These are phyloP conservation scores for Aphelinus atriplicis DNA, from an alignment of 1,140 invertebrate genomes.

Conservation along the genomic window DNA sequence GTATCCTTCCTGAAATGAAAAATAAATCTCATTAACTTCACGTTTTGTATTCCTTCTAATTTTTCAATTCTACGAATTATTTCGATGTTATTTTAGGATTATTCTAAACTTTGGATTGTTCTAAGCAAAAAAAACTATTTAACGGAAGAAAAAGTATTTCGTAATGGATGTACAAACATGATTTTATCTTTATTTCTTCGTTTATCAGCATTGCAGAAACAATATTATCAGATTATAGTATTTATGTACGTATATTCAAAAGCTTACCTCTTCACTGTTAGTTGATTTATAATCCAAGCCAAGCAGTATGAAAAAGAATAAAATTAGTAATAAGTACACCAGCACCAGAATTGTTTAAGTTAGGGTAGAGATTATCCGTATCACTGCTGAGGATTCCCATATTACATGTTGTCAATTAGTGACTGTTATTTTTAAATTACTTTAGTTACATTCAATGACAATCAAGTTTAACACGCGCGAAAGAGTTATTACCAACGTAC, in stretches of 20 bases:
- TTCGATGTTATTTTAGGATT: too few species aligned
- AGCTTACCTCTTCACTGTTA: conserved; percentile 50
- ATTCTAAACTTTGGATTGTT: too few species aligned
- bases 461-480: too few species aligned
- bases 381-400: too few species aligned
- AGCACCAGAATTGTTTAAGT: conserved; percentile 52
- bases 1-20: conserved; percentile 68
- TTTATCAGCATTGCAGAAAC: too few species aligned
- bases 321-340: conserved; percentile 39
- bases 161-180: background rate
- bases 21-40: background rate
- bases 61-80: too few species aligned
- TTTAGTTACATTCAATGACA: too few species aligned
- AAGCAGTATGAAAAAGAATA: conserved; percentile 34
- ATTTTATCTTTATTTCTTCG: background rate
- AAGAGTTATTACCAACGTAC: too few species aligned
- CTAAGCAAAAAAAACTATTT: background rate
- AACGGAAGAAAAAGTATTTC: background rate
- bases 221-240: too few species aligned
- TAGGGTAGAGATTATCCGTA: conserved; percentile 46
- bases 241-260: background rate
- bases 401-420: too few species aligned
- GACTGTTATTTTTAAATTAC: too few species aligned
- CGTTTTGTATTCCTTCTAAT: too few species aligned
- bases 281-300: conserved; percentile 23